Evolutionary conservation across 2,888 invertebrate genomes (phyloP).

Genomic region (Tenodera sinensis): DNA sequence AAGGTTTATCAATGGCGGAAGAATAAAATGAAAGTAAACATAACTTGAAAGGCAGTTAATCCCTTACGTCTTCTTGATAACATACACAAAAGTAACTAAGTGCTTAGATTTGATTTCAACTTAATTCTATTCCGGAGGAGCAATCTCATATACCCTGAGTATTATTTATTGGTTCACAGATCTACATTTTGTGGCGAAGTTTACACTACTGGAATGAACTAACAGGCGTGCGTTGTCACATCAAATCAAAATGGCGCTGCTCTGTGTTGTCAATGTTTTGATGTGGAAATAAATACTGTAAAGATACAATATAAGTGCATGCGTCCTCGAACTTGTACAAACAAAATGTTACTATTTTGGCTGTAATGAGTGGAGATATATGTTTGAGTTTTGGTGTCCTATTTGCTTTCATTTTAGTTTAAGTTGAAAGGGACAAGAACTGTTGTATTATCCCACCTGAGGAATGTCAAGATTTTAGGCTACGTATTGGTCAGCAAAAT

Average conservation of each 20-base stretch:
- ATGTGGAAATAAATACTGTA: conserved; percentile 36
- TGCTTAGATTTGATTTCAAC: background rate
- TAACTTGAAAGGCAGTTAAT: background rate
- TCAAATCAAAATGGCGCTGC: conserved; percentile 41
- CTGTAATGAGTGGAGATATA: background rate
- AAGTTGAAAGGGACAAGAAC: background rate
- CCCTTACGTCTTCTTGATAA: background rate
- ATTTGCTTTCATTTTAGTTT: conserved; percentile 15
- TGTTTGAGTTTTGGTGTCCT: conserved; percentile 11
- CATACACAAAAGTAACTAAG: background rate
- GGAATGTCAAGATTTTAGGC: conserved; percentile 62
- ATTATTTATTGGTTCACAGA: background rate
- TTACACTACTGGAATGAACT: background rate
- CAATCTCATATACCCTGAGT: background rate
- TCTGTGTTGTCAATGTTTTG: conserved; percentile 38
- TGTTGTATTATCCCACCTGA: conserved; percentile 54
- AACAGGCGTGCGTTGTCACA: conserved; percentile 30
- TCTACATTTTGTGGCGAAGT: conserved; percentile 20
- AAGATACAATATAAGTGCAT: background rate
- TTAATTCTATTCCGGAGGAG: background rate
- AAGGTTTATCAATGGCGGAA: background rate
- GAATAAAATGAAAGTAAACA: background rate
- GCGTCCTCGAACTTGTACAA: background rate
- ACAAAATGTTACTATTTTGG: background rate
- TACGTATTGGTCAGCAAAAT: conserved; percentile 46